These are phyloP conservation scores for Bimastos eiseni DNA, from an alignment of 2,888 invertebrate species.

Conservation along the genomic window DNA sequence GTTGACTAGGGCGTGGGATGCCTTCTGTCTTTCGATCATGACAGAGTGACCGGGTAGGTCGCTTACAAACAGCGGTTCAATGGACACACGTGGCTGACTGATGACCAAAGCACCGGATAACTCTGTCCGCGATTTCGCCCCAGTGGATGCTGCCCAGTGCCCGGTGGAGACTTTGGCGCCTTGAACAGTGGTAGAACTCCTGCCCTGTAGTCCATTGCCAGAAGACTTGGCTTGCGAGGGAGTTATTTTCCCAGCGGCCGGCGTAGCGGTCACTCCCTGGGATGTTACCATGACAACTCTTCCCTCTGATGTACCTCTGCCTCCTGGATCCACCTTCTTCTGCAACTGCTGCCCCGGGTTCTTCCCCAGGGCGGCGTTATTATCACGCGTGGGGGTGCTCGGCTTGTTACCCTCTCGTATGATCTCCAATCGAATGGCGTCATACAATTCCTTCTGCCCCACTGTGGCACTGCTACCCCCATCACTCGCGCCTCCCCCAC, in stretches of 20 bases:
- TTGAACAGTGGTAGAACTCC: not conserved
- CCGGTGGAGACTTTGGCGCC: not conserved
- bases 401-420: constrained; percentile 28
- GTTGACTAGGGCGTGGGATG: not conserved
- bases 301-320: not conserved
- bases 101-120: not conserved
- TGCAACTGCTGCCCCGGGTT: not conserved
- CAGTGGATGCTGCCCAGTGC: not conserved
- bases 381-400: constrained; percentile 13
- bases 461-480: not conserved
- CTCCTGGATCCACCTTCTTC: not conserved
- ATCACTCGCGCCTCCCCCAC: not conserved
- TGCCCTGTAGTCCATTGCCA: not conserved
- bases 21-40: not conserved
- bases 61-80: not conserved
- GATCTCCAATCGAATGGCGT: constrained; percentile 23
- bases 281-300: not conserved
- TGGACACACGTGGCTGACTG: not conserved
- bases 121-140: not conserved
- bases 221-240: not conserved
- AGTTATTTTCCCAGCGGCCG: not conserved
- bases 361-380: not conserved
- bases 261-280: not conserved
- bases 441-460: constrained; percentile 26
- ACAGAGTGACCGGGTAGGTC: not conserved